A percentile compares a stretch with the other conserved stretches of the same genome.
These are phyloP conservation scores for Cichladusa arquata DNA, from an alignment of 2,113 vertebrate species.

Conservation along the genomic window DNA sequence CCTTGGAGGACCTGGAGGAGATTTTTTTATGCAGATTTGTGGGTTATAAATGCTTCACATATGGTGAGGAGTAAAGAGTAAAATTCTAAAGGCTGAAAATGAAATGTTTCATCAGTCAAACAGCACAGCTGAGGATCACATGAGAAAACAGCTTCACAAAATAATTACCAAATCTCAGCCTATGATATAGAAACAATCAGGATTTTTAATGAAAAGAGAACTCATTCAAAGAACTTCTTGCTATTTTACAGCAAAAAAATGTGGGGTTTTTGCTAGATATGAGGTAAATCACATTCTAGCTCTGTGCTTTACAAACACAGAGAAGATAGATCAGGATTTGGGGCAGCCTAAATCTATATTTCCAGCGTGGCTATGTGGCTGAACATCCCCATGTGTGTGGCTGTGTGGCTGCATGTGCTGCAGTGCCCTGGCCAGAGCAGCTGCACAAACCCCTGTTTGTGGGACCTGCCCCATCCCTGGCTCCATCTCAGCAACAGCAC, in stretches of 20 bases:
- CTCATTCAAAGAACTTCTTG: not conserved
- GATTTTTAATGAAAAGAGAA: not conserved
- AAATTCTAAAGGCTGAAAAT: not conserved
- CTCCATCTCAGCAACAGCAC: not conserved
- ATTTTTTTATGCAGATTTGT: not conserved
- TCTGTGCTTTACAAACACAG: not conserved
- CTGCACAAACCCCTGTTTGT: not conserved
- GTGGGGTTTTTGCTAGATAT: rapidly evolving
- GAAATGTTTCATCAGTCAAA: not conserved
- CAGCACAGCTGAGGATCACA: not conserved
- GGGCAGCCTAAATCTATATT: not conserved
- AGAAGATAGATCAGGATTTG: not conserved
- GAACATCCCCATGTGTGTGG: rapidly evolving
- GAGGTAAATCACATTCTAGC: not conserved
- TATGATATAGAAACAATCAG: not conserved
- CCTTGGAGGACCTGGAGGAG: not conserved
- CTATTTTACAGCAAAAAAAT: not conserved
- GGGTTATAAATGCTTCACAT: not conserved
- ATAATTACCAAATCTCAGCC: not conserved
- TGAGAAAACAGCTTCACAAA: not conserved
- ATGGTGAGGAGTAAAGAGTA: not conserved
- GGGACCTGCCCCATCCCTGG: not conserved
- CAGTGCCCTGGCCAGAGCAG: not conserved
- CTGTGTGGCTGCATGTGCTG: not conserved
- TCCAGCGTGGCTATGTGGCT: rapidly evolving